These are phyloP conservation scores for Triplophysa yarkandensis DNA, from an alignment of 2,797 vertebrate species.

Conservation along the genomic window DNA sequence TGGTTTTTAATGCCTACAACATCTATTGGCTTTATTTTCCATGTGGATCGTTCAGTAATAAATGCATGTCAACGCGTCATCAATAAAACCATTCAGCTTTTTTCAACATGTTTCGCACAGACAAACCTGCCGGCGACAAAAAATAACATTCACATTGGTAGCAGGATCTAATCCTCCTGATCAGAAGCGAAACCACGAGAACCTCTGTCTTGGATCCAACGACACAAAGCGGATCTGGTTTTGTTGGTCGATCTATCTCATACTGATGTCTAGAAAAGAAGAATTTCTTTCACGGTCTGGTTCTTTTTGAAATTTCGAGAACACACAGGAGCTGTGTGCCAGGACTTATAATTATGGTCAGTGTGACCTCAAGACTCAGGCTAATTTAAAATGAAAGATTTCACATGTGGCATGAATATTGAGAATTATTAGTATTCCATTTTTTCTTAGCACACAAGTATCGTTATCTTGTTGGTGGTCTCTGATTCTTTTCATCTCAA, in stretches of 20 bases:
- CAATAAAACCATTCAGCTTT: too few relatives aligned
- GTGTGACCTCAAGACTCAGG: neutral
- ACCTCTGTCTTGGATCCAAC: neutral
- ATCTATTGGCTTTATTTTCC: neutral
- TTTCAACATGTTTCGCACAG: neutral
- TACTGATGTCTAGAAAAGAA: conserved; percentile 16
- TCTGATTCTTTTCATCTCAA: neutral
- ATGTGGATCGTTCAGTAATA: too few relatives aligned
- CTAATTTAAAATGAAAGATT: neutral
- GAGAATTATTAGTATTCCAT: neutral
- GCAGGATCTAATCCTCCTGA: conserved; percentile 35
- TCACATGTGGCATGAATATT: neutral
- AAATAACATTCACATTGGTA: conserved; percentile 19
- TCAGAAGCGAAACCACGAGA: conserved; percentile 27
- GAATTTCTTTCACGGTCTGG: neutral
- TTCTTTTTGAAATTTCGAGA: neutral
- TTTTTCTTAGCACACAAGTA: neutral
- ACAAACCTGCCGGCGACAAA: neutral
- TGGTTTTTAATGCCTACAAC: neutral
- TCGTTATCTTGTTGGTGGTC: neutral
- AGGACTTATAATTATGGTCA: conserved; percentile 7
- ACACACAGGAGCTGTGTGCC: neutral
- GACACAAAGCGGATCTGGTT: neutral
- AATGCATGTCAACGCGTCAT: too few relatives aligned
- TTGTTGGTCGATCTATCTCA: conserved; percentile 1